A percentile compares a stretch with the other conserved stretches of the same genome.
Conservation (phyloP, 64 coral and sea anemone species). For the Stylophora pistillata region DNA sequence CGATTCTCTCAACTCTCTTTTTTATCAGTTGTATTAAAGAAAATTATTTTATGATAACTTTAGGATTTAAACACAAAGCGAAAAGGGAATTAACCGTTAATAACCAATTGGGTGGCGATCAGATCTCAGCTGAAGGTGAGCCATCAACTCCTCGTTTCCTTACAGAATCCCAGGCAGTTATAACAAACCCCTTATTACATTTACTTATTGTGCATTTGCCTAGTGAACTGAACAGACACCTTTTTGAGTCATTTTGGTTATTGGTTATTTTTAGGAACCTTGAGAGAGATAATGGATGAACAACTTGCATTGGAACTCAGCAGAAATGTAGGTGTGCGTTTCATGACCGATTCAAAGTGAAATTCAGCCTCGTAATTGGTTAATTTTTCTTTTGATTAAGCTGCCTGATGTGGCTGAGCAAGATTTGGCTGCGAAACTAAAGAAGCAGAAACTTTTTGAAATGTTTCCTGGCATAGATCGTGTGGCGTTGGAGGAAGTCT, state of each 20-base stretch:
- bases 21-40: too few species aligned
- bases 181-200: not conserved
- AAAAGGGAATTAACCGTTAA: not conserved
- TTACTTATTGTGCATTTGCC: not conserved
- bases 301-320: slow-evolving; percentile 64
- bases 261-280: slow-evolving; percentile 27
- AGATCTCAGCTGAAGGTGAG: not conserved
- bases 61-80: not conserved
- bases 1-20: too few species aligned
- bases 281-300: slow-evolving; percentile 86
- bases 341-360: not conserved
- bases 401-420: not conserved
- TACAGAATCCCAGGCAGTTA: slow-evolving; percentile 14
- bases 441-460: slow-evolving; percentile 73
- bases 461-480: slow-evolving; percentile 89
- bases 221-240: too few species aligned
- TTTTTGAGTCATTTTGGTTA: too few species aligned
- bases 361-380: not conserved
- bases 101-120: not conserved
- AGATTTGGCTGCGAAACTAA: slow-evolving; percentile 49
- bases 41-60: not conserved
- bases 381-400: not conserved
- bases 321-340: slow-evolving; percentile 46
- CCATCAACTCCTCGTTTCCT: not conserved
- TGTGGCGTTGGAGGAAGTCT: slow-evolving; percentile 75